These are phyloP conservation scores for Zenarchopterus dispar DNA, from an alignment of 2,797 vertebrate species.

Conservation along the genomic window DNA sequence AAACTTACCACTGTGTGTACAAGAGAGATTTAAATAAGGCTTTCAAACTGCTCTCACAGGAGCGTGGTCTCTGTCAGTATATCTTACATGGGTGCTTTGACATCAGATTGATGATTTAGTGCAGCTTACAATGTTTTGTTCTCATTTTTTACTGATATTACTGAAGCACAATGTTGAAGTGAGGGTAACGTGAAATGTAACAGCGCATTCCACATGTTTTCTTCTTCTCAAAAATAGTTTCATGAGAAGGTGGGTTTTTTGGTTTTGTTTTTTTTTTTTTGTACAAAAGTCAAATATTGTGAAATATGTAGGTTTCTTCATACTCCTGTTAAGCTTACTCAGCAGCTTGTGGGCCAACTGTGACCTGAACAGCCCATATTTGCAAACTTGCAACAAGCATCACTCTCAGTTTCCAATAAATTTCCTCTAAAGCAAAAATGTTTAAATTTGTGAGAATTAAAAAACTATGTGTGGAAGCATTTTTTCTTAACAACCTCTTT, in stretches of 20 bases:
- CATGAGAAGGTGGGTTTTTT: background rate
- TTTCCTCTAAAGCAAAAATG: too few species aligned
- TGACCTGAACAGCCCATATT: background rate
- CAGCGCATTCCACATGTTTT: background rate
- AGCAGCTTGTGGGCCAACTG: constrained; percentile 25
- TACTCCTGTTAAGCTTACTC: constrained; percentile 30
- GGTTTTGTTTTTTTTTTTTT: too few species aligned
- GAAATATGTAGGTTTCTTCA: constrained; percentile 52
- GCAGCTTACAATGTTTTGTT: constrained; percentile 12
- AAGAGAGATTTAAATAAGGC: background rate
- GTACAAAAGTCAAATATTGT: constrained; percentile 22
- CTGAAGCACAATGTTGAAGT: background rate
- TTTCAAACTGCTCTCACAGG: constrained; percentile 27
- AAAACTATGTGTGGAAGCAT: background rate
- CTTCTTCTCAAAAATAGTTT: background rate
- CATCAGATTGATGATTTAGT: background rate
- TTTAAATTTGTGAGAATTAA: background rate
- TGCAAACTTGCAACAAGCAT: background rate
- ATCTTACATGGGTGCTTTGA: constrained; percentile 23
- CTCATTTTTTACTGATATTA: background rate
- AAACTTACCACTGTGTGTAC: background rate
- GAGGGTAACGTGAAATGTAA: background rate
- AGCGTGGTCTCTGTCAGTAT: background rate
- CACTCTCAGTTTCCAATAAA: background rate
- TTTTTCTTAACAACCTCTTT: background rate